Evolutionary conservation across 1,140 invertebrate species (phyloP), one percentile per base, ranked within the genome.

Genomic region (Zophobas atratus): DNA sequence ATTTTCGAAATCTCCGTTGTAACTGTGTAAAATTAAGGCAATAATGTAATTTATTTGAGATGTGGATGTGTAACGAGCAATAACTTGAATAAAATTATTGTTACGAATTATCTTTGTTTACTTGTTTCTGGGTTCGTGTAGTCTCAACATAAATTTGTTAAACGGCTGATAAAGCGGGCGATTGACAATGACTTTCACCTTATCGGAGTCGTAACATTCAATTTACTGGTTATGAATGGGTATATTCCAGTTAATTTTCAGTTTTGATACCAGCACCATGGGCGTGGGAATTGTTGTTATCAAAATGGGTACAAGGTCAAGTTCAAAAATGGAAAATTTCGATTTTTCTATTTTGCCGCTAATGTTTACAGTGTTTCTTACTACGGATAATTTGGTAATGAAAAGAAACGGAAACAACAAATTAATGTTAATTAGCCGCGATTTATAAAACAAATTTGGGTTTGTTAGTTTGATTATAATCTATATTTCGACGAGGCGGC

Each of bases 91-190:
- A 75, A 74, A 56, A 75, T 56, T 35, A 39, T 77, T 71, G 63
- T 77, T 70, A 77, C 56, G 53, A 38, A 67, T 60, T 76, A 56
- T 75, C 56, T 39, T 76, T 77, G 70, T 77, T 77, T 77, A 70
- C 56, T 75, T 34, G 41, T 57, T 77, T 71, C 70, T 35, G 36
- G 71, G 56, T 71, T 51, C 55, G 41, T 67, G 36, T 56, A 63
- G 56, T 75, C 60, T 20, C 33, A 75, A 49, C 60, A 67, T 67
- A 67, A 67, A 67, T 67, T 67, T 43, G 38, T 67, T 67, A 43
- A 43, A 41, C 8, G 57, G 6, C 36, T 32, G 39, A 67, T 67
- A 67, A 67, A 32, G 39, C 1, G 43, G 0, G 1, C 43, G 43
- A 67, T 67, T 67, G 43, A 4, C 39, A 67, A 67, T 43, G 43